A percentile compares a stretch with the other conserved stretches of the same genome.
phyloP scores from a whole-genome alignment of 2,113 vertebrate species.

The human (Homo sapiens) region GRCh38 chr9:75140501-75141000 shows the following conservation, averaged over 20 bases:
- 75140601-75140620: background rate
- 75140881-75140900: constrained; percentile 97
- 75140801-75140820: constrained; percentile 33
- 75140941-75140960: background rate
- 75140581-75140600: background rate
- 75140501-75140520: background rate
- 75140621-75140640: background rate
- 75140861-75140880: constrained; percentile 96
- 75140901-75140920: constrained; percentile 95
- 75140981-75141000: background rate
- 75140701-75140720: background rate
- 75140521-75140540: background rate
- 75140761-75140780: background rate
- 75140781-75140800: background rate
- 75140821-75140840: constrained; percentile 88
- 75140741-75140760: background rate
- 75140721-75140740: background rate
- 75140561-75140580: background rate
- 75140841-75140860: constrained; percentile 95
- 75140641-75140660: background rate
- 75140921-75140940: constrained; percentile 84
- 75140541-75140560: background rate
- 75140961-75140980: background rate
- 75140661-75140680: background rate
- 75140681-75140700: background rate